Evolutionary conservation across 1,140 invertebrate species (phyloP).

Genomic region (Pogonomyrmex californicus): DNA sequence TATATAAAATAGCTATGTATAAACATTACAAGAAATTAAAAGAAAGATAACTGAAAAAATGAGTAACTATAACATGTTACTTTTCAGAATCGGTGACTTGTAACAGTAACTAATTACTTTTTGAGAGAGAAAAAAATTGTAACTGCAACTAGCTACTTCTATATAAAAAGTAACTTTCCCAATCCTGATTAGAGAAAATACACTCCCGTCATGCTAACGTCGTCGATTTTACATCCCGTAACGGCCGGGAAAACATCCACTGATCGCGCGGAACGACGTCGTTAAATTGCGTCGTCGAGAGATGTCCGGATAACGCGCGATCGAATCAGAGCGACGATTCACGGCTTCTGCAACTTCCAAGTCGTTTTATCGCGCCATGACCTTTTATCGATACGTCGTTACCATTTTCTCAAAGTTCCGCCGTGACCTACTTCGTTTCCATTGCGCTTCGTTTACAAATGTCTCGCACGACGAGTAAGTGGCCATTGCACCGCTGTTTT

Average conservation of each 20-base stretch:
- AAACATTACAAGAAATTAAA: too few species aligned
- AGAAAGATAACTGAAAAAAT: too few species aligned
- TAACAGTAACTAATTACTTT: too few species aligned
- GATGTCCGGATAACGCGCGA: neutral
- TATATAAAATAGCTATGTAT: too few species aligned
- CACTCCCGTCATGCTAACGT: neutral
- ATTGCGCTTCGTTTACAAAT: conserved; percentile 23
- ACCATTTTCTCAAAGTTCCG: conserved; percentile 18
- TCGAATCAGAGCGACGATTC: neutral
- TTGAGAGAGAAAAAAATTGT: too few species aligned
- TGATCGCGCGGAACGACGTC: neutral
- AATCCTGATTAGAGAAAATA: neutral
- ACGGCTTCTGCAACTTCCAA: neutral
- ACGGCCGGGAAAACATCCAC: conserved; percentile 9
- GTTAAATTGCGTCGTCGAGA: neutral
- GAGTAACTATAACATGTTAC: too few species aligned
- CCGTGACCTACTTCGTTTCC: conserved; percentile 23
- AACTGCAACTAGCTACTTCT: too few species aligned
- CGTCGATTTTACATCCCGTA: conserved; percentile 13
- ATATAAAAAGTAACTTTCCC: too few species aligned
- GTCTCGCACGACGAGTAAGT: neutral
- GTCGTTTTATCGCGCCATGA: conserved; percentile 24
- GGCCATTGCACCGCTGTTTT: neutral
- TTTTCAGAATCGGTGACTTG: too few species aligned
- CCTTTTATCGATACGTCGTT: conserved; percentile 33